Percentiles rank a stretch among this genome's conserved stretches.
phyloP scores from a whole-genome alignment of 1,140 invertebrate genomes.

The Rhopalosiphum padi region DNA sequence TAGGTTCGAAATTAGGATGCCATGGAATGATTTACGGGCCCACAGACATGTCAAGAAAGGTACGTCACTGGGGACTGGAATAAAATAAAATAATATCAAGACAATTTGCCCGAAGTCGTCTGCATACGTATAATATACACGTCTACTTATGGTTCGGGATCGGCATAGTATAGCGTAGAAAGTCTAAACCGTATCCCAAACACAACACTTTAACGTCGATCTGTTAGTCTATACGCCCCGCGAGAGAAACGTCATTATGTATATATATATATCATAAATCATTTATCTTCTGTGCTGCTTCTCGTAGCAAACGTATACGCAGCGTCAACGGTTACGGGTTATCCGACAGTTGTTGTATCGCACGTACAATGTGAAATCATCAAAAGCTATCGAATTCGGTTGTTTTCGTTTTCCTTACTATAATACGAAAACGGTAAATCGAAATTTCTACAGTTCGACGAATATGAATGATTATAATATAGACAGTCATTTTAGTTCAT shows the following conservation, averaged over 20 bases:
- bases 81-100: neutral
- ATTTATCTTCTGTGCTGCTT: too few relatives aligned
- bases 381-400: neutral
- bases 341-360: too few relatives aligned
- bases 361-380: too few relatives aligned
- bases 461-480: neutral
- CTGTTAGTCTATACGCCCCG: neutral
- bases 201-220: neutral
- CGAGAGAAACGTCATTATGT: neutral
- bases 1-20: neutral
- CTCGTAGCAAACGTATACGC: too few relatives aligned
- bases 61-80: neutral
- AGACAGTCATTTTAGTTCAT: neutral
- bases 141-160: neutral
- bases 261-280: too few relatives aligned
- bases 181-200: neutral
- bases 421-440: neutral
- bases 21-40: neutral
- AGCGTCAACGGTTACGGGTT: too few relatives aligned
- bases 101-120: neutral
- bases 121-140: neutral
- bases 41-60: neutral
- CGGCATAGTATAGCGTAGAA: neutral
- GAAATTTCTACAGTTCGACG: neutral
- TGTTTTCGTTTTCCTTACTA: neutral